Conservation (phyloP, 2,888 invertebrate species). For the Salticus scenicus region DNA sequence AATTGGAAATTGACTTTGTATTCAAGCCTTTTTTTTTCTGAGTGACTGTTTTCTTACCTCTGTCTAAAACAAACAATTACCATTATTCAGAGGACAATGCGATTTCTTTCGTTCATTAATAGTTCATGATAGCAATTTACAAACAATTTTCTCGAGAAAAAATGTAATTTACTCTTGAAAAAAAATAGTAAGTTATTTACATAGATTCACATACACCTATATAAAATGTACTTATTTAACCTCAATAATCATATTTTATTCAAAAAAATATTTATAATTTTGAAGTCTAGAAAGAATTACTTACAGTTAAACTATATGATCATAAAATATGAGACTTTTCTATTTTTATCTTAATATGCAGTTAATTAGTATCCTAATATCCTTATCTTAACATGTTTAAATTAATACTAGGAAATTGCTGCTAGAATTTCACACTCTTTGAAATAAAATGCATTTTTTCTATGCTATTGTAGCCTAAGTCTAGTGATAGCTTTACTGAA, state of each 20-base stretch:
- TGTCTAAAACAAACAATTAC: neutral
- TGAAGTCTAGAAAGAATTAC: too few relatives aligned
- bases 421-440: neutral
- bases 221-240: too few relatives aligned
- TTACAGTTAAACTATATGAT: too few relatives aligned
- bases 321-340: too few relatives aligned
- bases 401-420: too few relatives aligned
- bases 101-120: neutral
- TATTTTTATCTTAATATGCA: too few relatives aligned
- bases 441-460: neutral
- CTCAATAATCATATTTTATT: too few relatives aligned
- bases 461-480: neutral
- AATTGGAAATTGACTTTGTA: slow-evolving; percentile 12
- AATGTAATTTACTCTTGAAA: neutral
- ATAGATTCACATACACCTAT: neutral
- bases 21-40: neutral
- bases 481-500: neutral
- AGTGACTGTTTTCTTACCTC: neutral
- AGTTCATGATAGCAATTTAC: neutral
- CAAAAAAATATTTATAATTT: too few relatives aligned
- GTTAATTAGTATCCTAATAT: too few relatives aligned
- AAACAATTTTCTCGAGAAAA: neutral
- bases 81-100: neutral
- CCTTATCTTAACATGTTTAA: too few relatives aligned
- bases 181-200: neutral